These are phyloP conservation scores for Chionis minor DNA, from an alignment of 2,113 vertebrate species.

Conservation along the genomic window DNA sequence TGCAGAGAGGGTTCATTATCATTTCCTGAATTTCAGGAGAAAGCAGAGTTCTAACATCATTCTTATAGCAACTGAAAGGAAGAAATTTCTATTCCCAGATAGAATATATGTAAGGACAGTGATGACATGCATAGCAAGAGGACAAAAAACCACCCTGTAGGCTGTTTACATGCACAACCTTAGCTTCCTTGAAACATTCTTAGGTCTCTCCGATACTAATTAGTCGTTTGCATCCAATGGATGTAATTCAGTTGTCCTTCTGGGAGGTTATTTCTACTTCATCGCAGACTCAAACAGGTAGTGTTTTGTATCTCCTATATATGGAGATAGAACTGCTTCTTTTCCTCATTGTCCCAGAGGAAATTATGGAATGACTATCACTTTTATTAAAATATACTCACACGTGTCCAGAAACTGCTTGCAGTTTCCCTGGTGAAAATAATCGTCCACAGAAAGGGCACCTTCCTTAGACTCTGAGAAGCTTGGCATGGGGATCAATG, in stretches of 20 bases:
- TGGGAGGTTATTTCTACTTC: neutral
- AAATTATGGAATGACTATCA: neutral
- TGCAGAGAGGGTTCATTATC: neutral
- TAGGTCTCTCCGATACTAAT: neutral
- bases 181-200: neutral
- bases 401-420: neutral
- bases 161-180: neutral
- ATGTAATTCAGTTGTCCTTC: neutral
- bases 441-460: neutral
- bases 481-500: neutral
- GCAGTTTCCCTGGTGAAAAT: neutral
- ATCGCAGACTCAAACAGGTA: neutral
- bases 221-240: neutral
- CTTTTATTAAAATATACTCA: neutral
- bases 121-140: neutral
- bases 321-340: neutral
- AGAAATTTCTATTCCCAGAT: neutral
- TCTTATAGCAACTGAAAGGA: neutral
- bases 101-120: neutral
- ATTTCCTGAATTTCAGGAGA: neutral
- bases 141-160: neutral
- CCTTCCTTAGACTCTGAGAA: neutral
- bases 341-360: neutral
- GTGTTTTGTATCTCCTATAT: neutral
- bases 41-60: neutral